These are phyloP conservation scores for Erpornis zantholeuca DNA, from an alignment of 2,113 vertebrate genomes.

Conservation along the genomic window DNA sequence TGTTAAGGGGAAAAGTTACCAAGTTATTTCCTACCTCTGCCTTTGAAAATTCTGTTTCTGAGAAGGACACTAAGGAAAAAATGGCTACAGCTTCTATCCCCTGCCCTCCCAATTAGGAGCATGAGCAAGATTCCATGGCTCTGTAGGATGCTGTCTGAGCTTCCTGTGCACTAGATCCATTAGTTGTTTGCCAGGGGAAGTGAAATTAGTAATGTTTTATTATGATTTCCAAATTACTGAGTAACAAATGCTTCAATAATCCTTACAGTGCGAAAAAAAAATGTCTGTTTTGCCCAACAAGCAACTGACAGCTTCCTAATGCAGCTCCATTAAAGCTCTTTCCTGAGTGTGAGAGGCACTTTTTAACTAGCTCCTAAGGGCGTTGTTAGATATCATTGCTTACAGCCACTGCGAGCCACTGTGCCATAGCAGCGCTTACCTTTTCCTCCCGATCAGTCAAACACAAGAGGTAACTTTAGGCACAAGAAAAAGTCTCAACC, in stretches of 20 bases:
- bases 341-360: constrained; percentile 80
- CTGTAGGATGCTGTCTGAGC: not conserved
- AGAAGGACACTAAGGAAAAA: not conserved
- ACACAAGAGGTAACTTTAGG: constrained; percentile 76
- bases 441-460: constrained; percentile 81
- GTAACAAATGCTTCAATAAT: constrained; percentile 83
- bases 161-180: constrained; percentile 52
- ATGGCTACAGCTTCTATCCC: not conserved
- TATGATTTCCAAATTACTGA: constrained; percentile 68
- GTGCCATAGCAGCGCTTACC: constrained; percentile 80
- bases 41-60: constrained; percentile 10
- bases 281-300: constrained; percentile 76
- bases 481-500: not conserved
- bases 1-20: not conserved
- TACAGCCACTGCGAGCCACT: constrained; percentile 79
- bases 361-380: constrained; percentile 93
- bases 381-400: constrained; percentile 94
- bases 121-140: not conserved
- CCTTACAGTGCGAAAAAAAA: constrained; percentile 52
- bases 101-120: constrained; percentile 44
- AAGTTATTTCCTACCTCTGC: not conserved
- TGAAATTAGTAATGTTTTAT: constrained; percentile 77
- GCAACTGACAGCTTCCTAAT: constrained; percentile 86
- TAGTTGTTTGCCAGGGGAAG: constrained; percentile 55
- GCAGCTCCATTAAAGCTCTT: constrained; percentile 89